phyloP scores from a whole-genome alignment of 2,797 vertebrate species.

The Garrulus glandarius region DNA sequence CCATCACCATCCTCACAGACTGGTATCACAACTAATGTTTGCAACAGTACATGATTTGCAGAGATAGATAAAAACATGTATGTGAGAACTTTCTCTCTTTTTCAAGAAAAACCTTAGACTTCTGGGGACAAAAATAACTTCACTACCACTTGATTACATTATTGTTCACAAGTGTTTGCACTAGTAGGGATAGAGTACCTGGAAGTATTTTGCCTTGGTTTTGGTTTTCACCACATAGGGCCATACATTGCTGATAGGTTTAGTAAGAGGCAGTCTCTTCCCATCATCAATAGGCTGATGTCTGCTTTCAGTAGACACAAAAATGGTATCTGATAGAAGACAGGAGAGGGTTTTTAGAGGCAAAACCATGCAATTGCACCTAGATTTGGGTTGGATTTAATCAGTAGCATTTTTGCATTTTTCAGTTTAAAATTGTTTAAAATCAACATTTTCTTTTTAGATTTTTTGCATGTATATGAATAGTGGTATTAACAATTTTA shows the following conservation, averaged over 20 bases:
- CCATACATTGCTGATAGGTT: neutral
- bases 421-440: neutral
- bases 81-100: neutral
- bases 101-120: neutral
- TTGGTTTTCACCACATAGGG: neutral
- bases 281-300: neutral
- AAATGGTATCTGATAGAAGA: neutral
- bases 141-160: neutral
- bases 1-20: neutral
- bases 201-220: neutral
- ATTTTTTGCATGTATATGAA: neutral
- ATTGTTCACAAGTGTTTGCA: neutral
- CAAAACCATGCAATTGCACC: neutral
- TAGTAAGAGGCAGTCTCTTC: neutral
- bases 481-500: neutral
- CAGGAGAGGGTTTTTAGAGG: neutral
- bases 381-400: neutral
- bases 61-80: neutral
- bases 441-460: neutral
- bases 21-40: neutral
- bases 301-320: neutral
- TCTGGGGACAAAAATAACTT: neutral
- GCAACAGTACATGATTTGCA: neutral
- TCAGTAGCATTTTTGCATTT: neutral
- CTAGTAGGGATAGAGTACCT: neutral